Conservation (phyloP, 1,140 invertebrate genomes). For the Batillaria attramentaria region DNA sequence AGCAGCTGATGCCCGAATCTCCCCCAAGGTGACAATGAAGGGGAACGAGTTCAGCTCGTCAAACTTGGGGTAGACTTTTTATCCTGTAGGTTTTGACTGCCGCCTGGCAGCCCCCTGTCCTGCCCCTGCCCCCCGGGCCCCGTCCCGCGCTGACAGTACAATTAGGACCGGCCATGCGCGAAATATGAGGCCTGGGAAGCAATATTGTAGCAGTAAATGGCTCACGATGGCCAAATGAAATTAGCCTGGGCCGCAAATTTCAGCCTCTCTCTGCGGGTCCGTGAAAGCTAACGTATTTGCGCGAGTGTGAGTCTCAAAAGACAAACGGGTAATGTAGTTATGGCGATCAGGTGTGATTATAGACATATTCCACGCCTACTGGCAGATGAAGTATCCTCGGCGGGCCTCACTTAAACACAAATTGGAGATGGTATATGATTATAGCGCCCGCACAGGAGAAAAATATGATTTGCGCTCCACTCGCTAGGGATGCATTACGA, state of each 20-base stretch:
- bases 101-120: background rate
- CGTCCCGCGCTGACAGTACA: slow-evolving; percentile 24
- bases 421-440: slow-evolving; percentile 31
- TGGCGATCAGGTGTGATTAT: slow-evolving; percentile 25
- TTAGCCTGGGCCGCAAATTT: slow-evolving; percentile 23
- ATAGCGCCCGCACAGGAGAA: slow-evolving; percentile 19
- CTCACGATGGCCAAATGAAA: slow-evolving; percentile 36
- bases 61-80: no score
- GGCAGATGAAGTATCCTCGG: slow-evolving; percentile 17
- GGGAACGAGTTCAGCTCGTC: background rate
- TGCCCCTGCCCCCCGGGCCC: background rate
- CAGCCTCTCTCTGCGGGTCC: background rate
- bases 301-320: slow-evolving; percentile 7
- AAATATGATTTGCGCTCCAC: slow-evolving; percentile 28
- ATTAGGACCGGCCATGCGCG: slow-evolving; percentile 35
- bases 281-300: slow-evolving; percentile 24
- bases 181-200: slow-evolving; percentile 37
- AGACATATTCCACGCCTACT: slow-evolving; percentile 21
- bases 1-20: background rate
- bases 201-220: slow-evolving; percentile 40
- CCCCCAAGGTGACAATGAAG: background rate
- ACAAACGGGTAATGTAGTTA: slow-evolving; percentile 12
- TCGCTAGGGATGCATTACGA: slow-evolving; percentile 19
- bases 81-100: background rate
- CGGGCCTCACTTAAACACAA: slow-evolving; percentile 13